Evolutionary conservation across 2,888 invertebrate genomes (phyloP).

Genomic region (Griposia aprilina): DNA sequence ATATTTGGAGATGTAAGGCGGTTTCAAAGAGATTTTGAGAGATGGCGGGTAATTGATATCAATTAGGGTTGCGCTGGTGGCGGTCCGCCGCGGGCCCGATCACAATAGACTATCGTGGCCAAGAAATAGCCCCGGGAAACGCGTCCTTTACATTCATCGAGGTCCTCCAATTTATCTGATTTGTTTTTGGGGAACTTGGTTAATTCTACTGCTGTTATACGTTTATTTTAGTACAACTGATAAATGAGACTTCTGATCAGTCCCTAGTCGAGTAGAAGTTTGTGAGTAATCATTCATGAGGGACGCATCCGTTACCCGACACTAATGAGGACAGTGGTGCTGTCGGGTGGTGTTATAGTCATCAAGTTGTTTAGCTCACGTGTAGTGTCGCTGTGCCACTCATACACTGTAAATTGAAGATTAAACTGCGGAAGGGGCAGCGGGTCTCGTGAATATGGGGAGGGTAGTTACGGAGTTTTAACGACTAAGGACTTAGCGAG

Average conservation of each 20-base stretch:
- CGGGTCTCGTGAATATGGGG: conserved; percentile 76
- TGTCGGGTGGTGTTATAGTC: conserved; percentile 36
- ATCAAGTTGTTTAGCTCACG: conserved; percentile 49
- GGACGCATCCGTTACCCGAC: conserved; percentile 59
- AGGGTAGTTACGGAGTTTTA: conserved; percentile 80
- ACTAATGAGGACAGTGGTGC: conserved; percentile 43
- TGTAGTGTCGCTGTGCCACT: conserved; percentile 36
- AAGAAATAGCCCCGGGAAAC: conserved; percentile 73
- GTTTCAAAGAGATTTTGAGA: conserved; percentile 80
- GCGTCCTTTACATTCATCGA: conserved; percentile 71
- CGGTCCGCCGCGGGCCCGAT: conserved; percentile 74
- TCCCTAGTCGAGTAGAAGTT: conserved; percentile 57
- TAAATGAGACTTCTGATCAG: conserved; percentile 56
- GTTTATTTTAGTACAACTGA: conserved; percentile 52
- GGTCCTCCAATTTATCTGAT: conserved; percentile 76
- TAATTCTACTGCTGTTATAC: conserved; percentile 67
- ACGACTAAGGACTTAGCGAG: conserved; percentile 78
- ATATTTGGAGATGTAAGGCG: conserved; percentile 75
- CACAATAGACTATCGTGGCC: conserved; percentile 79
- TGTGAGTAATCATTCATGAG: conserved; percentile 60
- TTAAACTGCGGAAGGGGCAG: conserved; percentile 73
- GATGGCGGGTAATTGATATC: conserved; percentile 85
- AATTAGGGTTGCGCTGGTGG: conserved; percentile 81
- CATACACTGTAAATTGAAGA: conserved; percentile 74
- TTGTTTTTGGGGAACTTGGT: conserved; percentile 69